Evolutionary conservation across 1,140 invertebrate genomes (phyloP), one percentile per base, ranked within the genome.

Genomic region (Heliconius hermathena): DNA sequence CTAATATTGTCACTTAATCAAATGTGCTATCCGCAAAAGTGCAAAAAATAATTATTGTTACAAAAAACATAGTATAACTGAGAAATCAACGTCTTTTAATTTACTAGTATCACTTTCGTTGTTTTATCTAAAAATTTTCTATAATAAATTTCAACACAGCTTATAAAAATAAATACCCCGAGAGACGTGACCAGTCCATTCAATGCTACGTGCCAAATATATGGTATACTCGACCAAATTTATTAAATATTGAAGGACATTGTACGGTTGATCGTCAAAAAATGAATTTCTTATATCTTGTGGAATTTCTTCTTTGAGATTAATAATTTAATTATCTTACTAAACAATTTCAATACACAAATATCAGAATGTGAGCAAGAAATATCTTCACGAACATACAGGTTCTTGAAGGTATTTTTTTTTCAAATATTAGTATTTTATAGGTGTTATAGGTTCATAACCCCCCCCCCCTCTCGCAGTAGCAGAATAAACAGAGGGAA

Each of bases 231-330:
- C 8, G 60, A 26, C 22, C 22, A 29, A 66, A 66, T 66, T 66
- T 66, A 29, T 66, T 66, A 26, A 66, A 29, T 66, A 66, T 66
- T 66, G 60, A 66, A 66, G 60, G 60, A 66, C 60, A n/a, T 26
- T n/a, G 8, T 57, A n/a, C 22, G 11, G 60, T 66, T 29, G 60
- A 66, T 66, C n/a, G 22, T 22, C 1, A 11, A 26, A 66, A 66
- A 66, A 66, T 9, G 0, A 66, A 66, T 66, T 29, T 26, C 9
- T 66, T 22, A 26, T 66, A 11, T 26, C 60, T 66, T n/a, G 22
- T 16, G 13, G 60, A 66, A 29, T 66, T 0, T 29, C 60, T 29
- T 66, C 26, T 66, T 66, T 4, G 22, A 29, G 11, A 66, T 66
- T 41, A n/a, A 66, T 26, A 66, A 66, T 66, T 66, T 66, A 66